Conservation (phyloP, 1,140 invertebrate genomes). For the Parapsyche elsis region DNA sequence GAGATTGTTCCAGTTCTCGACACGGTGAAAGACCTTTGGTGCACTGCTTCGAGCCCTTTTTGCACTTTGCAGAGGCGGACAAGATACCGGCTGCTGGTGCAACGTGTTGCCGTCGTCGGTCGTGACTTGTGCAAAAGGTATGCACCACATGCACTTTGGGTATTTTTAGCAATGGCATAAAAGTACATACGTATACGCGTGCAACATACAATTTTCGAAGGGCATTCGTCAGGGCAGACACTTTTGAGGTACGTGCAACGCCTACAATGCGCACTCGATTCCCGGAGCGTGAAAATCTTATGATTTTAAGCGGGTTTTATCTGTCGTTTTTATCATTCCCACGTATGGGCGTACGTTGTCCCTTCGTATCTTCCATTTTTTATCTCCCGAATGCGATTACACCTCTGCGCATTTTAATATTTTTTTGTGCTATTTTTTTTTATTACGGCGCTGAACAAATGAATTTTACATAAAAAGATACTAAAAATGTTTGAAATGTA, state of each 20-base stretch:
- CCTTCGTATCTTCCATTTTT: slow-evolving; percentile 13
- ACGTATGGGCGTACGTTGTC: slow-evolving; percentile 6
- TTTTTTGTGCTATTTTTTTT: too few species aligned
- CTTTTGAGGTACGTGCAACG: not conserved
- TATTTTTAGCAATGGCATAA: slow-evolving; percentile 10
- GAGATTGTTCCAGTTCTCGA: slow-evolving; percentile 14
- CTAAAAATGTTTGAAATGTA: too few species aligned
- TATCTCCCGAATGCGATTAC: slow-evolving; percentile 1
- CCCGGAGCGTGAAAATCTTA: slow-evolving; percentile 19
- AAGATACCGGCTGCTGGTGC: not conserved
- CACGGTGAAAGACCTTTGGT: slow-evolving; percentile 23
- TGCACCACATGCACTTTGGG: slow-evolving; percentile 1
- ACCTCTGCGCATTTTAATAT: not conserved
- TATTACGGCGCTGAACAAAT: too few species aligned
- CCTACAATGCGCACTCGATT: not conserved
- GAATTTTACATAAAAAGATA: too few species aligned
- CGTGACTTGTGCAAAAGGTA: slow-evolving; percentile 26
- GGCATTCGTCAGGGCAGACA: not conserved
- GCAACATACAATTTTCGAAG: not conserved
- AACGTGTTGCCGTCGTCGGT: not conserved
- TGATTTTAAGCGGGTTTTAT: slow-evolving; percentile 10
- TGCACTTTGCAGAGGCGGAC: not conserved
- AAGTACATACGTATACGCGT: not conserved
- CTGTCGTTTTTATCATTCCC: slow-evolving; percentile 9
- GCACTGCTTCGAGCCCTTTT: not conserved